These are phyloP conservation scores for Rhagonycha fulva DNA, from an alignment of 2,888 invertebrate genomes.

Conservation along the genomic window DNA sequence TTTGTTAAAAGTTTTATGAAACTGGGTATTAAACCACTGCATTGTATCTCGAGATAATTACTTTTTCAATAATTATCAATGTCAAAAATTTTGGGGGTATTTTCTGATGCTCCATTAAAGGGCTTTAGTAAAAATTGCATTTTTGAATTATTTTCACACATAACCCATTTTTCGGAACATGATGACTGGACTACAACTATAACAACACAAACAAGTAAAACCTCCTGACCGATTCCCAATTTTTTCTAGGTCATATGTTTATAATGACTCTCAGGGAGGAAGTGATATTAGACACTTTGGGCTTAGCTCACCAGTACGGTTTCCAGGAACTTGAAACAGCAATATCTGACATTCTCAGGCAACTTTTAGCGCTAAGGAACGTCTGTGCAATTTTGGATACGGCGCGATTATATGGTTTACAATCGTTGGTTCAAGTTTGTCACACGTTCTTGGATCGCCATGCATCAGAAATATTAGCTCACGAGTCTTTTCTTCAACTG, in stretches of 20 bases:
- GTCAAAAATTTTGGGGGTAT: no score
- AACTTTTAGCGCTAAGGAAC: conserved; percentile 84
- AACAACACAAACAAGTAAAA: not conserved
- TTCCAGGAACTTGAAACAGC: conserved; percentile 89
- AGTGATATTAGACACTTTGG: conserved; percentile 72
- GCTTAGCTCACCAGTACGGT: conserved; percentile 94
- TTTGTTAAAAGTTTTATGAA: no score
- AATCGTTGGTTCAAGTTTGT: conserved; percentile 76
- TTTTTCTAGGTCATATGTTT: conserved; percentile 65
- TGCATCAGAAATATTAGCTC: conserved; percentile 81
- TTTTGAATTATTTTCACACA: no score
- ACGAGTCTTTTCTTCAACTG: conserved; percentile 81
- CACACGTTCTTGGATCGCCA: conserved; percentile 89
- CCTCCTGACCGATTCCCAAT: not conserved
- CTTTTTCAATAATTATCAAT: no score
- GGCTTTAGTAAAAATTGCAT: no score
- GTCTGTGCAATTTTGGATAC: conserved; percentile 95
- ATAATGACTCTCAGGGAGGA: conserved; percentile 69
- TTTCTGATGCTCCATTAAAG: no score
- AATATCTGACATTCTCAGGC: conserved; percentile 90
- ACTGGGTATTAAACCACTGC: no score
- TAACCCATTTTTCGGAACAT: no score
- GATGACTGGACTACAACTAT: no score
- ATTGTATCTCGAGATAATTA: no score
- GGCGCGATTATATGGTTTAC: conserved; percentile 74